A percentile compares a stretch with the other conserved stretches of the same genome.
phyloP scores from a whole-genome alignment of 2,797 vertebrate species.

The Muscicapa comitata region DNA sequence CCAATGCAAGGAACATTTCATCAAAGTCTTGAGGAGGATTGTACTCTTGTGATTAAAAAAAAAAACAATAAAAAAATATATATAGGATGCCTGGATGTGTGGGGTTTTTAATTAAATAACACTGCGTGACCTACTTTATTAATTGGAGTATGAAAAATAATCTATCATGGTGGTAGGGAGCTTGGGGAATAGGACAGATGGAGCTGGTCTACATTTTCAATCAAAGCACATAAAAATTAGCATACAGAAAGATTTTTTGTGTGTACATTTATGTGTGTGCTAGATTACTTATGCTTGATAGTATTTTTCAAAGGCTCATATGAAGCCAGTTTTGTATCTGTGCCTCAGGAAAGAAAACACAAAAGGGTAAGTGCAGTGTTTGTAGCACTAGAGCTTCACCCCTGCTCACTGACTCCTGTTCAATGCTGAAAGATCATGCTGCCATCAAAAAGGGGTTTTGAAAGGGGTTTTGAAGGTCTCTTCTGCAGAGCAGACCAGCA shows the following conservation, averaged over 20 bases:
- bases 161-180: constrained; percentile 30
- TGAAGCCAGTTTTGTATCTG: constrained; percentile 23
- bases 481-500: neutral
- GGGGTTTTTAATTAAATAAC: constrained; percentile 52
- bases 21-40: constrained; percentile 9
- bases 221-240: constrained; percentile 51
- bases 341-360: constrained; percentile 4
- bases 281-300: neutral
- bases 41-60: neutral
- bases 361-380: neutral
- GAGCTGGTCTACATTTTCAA: constrained; percentile 34
- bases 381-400: neutral
- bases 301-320: neutral
- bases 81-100: constrained; percentile 11
- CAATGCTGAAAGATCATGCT: neutral
- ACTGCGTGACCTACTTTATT: constrained; percentile 60
- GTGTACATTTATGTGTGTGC: neutral
- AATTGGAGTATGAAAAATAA: constrained; percentile 54
- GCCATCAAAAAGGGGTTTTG: neutral
- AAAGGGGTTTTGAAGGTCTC: neutral
- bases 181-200: constrained; percentile 56
- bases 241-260: constrained; percentile 10
- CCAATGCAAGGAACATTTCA: neutral
- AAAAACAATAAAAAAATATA: neutral
- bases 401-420: neutral